Percentiles rank a stretch among this genome's conserved stretches.
Evolutionary conservation across 30 jellyfish, hydroid and myxozoan species (phyloP).

Genomic region (Aurelia coerulea): DNA sequence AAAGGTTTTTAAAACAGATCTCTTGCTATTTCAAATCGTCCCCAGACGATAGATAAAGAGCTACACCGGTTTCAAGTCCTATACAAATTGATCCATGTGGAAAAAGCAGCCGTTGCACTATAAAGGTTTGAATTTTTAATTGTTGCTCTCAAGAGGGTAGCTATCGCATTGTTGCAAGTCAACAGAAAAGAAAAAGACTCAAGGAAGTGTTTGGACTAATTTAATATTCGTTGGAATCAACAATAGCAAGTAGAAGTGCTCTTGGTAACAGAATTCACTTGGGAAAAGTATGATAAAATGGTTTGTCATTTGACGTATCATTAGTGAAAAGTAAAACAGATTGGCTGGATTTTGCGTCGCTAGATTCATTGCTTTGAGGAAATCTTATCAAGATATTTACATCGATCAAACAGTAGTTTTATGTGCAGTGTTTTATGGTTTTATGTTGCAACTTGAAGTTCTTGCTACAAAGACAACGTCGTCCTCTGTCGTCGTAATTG

Average conservation of each 20-base stretch:
- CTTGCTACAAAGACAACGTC: no score
- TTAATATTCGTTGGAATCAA: neutral
- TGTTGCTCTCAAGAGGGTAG: constrained; percentile 13
- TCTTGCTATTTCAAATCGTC: no score
- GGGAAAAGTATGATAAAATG: neutral
- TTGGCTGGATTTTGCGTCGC: neutral
- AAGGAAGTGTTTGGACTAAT: neutral
- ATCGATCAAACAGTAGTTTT: no score
- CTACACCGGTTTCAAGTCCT: no score
- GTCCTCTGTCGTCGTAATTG: no score
- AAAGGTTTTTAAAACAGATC: no score
- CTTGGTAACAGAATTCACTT: neutral
- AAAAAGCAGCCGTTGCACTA: neutral
- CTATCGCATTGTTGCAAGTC: constrained; percentile 10
- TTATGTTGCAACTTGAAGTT: no score
- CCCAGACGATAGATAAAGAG: no score
- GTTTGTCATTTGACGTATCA: neutral
- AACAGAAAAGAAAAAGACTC: neutral
- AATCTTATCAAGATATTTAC: no score
- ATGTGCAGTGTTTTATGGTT: no score
- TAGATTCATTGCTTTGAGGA: no score
- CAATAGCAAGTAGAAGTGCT: constrained; percentile 1
- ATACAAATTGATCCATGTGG: no score
- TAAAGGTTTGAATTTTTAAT: neutral
- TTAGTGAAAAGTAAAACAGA: neutral